phyloP scores from a whole-genome alignment of 2,888 invertebrate genomes.

The Hydrotaea diabolus region DNA sequence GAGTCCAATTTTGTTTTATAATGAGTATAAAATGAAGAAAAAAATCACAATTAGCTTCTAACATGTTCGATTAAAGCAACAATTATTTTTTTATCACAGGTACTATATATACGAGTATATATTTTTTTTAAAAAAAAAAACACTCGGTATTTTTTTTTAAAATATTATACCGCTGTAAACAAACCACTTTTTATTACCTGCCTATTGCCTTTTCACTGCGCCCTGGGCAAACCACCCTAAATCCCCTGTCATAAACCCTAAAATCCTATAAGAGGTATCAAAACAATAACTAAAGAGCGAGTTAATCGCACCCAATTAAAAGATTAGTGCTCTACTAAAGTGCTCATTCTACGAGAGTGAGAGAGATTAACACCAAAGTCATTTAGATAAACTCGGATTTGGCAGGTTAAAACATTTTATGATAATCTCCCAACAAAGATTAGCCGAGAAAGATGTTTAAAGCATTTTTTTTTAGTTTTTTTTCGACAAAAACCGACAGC shows the following conservation, averaged over 20 bases:
- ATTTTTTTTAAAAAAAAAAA: too few relatives aligned
- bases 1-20: too few relatives aligned
- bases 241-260: slow-evolving; percentile 20
- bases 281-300: background rate
- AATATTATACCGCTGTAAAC: too few relatives aligned
- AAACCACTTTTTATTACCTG: too few relatives aligned
- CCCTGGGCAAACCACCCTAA: slow-evolving; percentile 15
- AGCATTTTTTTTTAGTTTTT: background rate
- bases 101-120: too few relatives aligned
- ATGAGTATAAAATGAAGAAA: too few relatives aligned
- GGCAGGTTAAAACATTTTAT: background rate
- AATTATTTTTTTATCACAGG: too few relatives aligned
- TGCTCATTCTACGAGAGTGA: background rate
- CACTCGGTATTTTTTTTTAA: too few relatives aligned
- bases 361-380: background rate
- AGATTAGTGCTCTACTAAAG: too few relatives aligned
- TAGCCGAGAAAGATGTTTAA: background rate
- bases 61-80: too few relatives aligned
- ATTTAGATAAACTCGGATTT: background rate
- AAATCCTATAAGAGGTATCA: background rate
- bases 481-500: slow-evolving; percentile 9
- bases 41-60: too few relatives aligned
- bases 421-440: background rate
- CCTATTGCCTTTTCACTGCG: background rate
- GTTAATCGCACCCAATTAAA: background rate